Percentiles rank a stretch among this genome's conserved stretches.
These are phyloP conservation scores for Agonopterix subpropinquella DNA, from an alignment of 2,888 invertebrate species.

Conservation along the genomic window DNA sequence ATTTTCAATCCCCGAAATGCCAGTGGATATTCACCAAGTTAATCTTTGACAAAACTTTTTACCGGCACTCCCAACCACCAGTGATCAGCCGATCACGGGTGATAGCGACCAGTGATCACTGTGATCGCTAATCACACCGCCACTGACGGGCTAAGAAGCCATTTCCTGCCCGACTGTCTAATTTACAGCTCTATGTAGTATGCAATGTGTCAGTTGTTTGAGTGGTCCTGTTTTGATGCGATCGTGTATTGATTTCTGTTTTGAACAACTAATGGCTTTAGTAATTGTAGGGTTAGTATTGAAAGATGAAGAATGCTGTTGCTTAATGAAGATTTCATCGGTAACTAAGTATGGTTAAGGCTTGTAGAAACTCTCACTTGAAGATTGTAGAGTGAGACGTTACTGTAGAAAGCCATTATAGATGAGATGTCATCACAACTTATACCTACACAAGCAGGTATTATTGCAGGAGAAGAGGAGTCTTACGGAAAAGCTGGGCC, in stretches of 20 bases:
- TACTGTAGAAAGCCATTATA: too few species aligned
- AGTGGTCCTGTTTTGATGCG: slow-evolving; percentile 29
- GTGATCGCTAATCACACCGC: slow-evolving; percentile 61
- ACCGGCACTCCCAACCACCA: slow-evolving; percentile 44
- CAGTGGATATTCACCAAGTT: neutral
- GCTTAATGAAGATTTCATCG: too few species aligned
- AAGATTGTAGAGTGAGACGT: too few species aligned
- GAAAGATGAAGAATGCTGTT: too few species aligned
- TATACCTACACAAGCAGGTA: too few species aligned
- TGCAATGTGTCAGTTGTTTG: slow-evolving; percentile 21
- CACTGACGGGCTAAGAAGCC: slow-evolving; percentile 71
- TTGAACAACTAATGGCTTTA: neutral
- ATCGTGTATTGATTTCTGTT: slow-evolving; percentile 16
- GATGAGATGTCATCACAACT: too few species aligned
- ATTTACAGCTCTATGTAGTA: slow-evolving; percentile 60
- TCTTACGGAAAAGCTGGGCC: too few species aligned
- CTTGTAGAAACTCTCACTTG: too few species aligned
- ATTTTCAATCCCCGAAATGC: too few species aligned
- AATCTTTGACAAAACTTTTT: slow-evolving; percentile 46
- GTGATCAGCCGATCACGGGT: slow-evolving; percentile 56
- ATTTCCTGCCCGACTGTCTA: slow-evolving; percentile 70
- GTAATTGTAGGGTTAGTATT: too few species aligned
- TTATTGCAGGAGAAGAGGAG: too few species aligned
- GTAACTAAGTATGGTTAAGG: too few species aligned
- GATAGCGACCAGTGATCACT: slow-evolving; percentile 59